phyloP scores from a whole-genome alignment of 1,140 invertebrate genomes.

The Dryas iulia region DNA sequence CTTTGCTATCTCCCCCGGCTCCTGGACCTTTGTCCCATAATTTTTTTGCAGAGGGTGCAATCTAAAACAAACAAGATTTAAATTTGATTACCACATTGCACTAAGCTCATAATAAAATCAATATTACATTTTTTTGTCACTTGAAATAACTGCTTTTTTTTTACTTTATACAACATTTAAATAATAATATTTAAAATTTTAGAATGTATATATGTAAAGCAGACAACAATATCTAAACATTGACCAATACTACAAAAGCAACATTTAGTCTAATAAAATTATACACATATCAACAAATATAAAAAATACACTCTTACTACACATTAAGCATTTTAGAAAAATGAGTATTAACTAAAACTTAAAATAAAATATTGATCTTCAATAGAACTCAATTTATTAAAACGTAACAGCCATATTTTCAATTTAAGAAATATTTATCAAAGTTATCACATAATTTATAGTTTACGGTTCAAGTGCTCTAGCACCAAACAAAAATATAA shows the following conservation, averaged over 20 bases:
- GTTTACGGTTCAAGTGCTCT: not conserved
- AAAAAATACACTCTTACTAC: not conserved
- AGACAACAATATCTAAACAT: not conserved
- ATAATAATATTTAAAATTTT: not conserved
- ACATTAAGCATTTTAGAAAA: not conserved
- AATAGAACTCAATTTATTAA: too few relatives aligned
- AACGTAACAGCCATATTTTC: too few relatives aligned
- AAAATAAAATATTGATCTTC: not conserved
- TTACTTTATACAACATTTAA: not conserved
- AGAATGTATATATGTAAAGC: not conserved
- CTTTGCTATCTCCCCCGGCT: slow-evolving; percentile 84
- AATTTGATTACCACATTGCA: not conserved
- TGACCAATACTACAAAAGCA: not conserved
- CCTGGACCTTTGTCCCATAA: slow-evolving; percentile 89
- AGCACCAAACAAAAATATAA: not conserved
- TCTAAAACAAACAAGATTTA: slow-evolving; percentile 78
- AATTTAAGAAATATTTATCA: too few relatives aligned
- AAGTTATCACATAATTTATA: not conserved
- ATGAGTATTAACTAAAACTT: not conserved
- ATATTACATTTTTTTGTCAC: not conserved
- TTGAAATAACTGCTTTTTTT: too few relatives aligned
- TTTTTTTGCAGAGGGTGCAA: slow-evolving; percentile 92
- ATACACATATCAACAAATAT: not conserved
- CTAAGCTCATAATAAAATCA: too few relatives aligned
- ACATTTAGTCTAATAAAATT: not conserved